Evolutionary conservation across 2,888 invertebrate species (phyloP).

Genomic region (Seira musarum): DNA sequence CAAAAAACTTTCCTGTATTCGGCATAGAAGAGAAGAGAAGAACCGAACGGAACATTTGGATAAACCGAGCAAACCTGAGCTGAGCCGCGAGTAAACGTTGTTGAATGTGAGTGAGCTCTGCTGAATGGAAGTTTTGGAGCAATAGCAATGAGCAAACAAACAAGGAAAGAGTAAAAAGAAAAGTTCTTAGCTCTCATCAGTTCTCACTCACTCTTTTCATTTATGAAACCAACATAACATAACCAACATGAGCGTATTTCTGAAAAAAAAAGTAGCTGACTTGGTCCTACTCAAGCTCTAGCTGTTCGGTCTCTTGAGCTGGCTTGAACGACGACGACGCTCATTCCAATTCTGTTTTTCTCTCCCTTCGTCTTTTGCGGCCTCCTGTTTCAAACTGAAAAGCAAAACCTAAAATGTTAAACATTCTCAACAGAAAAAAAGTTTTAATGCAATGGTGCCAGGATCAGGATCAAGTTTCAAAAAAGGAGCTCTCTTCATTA

Average conservation of each 20-base stretch:
- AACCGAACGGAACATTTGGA: neutral
- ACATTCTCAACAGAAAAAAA: slow-evolving; percentile 17
- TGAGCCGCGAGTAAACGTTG: neutral
- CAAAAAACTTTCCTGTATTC: slow-evolving; percentile 21
- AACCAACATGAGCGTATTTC: neutral
- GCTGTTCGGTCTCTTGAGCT: no score
- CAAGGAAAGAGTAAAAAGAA: neutral
- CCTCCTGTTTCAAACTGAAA: slow-evolving; percentile 33
- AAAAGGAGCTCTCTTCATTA: slow-evolving; percentile 54
- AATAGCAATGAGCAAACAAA: neutral
- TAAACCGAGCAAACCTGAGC: neutral
- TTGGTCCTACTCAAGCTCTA: slow-evolving; percentile 7
- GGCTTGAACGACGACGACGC: slow-evolving; percentile 2
- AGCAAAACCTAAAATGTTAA: neutral
- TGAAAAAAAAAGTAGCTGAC: slow-evolving; percentile 19
- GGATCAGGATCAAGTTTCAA: slow-evolving; percentile 61
- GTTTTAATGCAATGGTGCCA: slow-evolving; percentile 41
- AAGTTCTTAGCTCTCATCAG: neutral
- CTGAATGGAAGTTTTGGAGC: slow-evolving; percentile 14
- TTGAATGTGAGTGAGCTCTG: neutral
- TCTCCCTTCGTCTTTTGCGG: slow-evolving; percentile 26
- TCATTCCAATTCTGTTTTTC: neutral
- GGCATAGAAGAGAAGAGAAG: neutral
- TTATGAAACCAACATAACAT: slow-evolving; percentile 15
- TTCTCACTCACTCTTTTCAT: slow-evolving; percentile 12